phyloP scores from a whole-genome alignment of 2,888 invertebrate species.

The Alcis repandata region DNA sequence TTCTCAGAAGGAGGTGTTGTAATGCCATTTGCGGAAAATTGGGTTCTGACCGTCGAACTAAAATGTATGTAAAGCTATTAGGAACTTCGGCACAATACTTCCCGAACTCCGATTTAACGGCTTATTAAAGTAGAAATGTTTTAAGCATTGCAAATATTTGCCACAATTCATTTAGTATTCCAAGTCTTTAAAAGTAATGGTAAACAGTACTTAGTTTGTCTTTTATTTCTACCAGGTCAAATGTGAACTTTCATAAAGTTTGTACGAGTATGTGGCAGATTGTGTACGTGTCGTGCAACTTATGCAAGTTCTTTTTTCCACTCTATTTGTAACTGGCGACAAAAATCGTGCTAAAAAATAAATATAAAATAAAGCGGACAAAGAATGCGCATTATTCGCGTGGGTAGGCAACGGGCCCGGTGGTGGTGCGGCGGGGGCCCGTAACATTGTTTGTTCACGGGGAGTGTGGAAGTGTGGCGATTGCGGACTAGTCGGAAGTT shows the following conservation, averaged over 20 bases:
- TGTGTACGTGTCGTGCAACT: not conserved
- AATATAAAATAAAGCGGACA: constrained; percentile 49
- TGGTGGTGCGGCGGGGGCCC: constrained; percentile 27
- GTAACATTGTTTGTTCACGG: constrained; percentile 58
- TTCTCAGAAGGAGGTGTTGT: not conserved
- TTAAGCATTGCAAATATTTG: not conserved
- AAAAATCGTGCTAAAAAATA: constrained; percentile 50
- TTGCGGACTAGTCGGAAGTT: constrained; percentile 58
- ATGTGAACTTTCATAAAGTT: constrained; percentile 1
- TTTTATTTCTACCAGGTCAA: not conserved
- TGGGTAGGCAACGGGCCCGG: constrained; percentile 30
- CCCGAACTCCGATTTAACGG: no score
- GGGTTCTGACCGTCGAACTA: not conserved
- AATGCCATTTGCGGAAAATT: not conserved
- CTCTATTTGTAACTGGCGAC: constrained; percentile 32
- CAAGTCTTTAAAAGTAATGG: not conserved
- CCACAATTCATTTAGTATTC: not conserved
- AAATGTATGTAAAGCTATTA: no score
- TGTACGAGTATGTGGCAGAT: not conserved
- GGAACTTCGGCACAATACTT: no score
- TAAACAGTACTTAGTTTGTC: not conserved
- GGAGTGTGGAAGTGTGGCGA: constrained; percentile 49
- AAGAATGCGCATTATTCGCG: constrained; percentile 61
- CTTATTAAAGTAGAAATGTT: no score
- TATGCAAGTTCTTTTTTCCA: constrained; percentile 18